A percentile compares a stretch with the other conserved stretches of the same genome.
Evolutionary conservation across 2,888 invertebrate species (phyloP).

Genomic region (Meteorus colon): DNA sequence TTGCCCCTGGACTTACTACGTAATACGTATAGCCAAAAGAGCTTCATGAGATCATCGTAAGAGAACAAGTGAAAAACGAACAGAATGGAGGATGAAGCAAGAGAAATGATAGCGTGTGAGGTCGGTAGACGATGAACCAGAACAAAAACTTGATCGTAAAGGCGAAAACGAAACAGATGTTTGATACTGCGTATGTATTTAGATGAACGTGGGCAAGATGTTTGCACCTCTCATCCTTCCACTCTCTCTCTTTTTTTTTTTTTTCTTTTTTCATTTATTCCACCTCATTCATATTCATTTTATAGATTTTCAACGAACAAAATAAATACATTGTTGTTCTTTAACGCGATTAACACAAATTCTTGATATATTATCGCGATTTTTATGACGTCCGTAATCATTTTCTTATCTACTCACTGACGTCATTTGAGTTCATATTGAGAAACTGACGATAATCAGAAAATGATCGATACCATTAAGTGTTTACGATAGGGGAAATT

Average conservation of each 20-base stretch:
- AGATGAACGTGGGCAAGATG: too few species aligned
- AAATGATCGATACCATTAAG: background rate
- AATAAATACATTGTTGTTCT: background rate
- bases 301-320: background rate
- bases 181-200: background rate
- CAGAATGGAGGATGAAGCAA: constrained; percentile 25
- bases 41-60: background rate
- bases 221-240: too few species aligned
- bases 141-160: constrained; percentile 23
- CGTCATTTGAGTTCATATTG: too few species aligned
- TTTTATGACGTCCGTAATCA: too few species aligned
- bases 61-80: constrained; percentile 21
- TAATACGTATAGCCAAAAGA: constrained; percentile 19
- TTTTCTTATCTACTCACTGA: too few species aligned
- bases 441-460: background rate
- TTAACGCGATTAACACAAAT: background rate
- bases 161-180: constrained; percentile 25
- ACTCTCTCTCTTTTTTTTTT: too few species aligned
- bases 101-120: constrained; percentile 25
- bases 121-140: constrained; percentile 36
- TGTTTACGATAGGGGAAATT: too few species aligned
- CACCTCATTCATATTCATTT: background rate
- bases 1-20: constrained; percentile 17
- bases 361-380: background rate
- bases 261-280: background rate